phyloP scores from a whole-genome alignment of 2,888 invertebrate species.

The Spisula subtruncata region DNA sequence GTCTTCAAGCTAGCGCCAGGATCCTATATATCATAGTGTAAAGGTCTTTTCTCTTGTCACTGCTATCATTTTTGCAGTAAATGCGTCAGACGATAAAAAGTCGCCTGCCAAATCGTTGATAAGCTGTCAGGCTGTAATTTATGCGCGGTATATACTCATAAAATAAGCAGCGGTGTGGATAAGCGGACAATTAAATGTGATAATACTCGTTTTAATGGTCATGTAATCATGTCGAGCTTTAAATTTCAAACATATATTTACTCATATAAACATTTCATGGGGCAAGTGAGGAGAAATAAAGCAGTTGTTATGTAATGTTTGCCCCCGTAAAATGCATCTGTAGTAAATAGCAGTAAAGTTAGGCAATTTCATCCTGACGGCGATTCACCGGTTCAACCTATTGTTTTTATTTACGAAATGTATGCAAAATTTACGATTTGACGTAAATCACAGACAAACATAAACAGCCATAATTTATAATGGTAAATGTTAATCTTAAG shows the following conservation, averaged over 20 bases:
- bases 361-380: slow-evolving; percentile 12
- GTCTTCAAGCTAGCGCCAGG: slow-evolving; percentile 1
- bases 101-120: slow-evolving; percentile 58
- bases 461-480: no score
- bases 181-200: slow-evolving; percentile 46
- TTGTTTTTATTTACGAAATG: no score
- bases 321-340: not conserved
- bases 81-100: slow-evolving; percentile 60
- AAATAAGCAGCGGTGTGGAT: slow-evolving; percentile 35
- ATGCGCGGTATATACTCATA: slow-evolving; percentile 45
- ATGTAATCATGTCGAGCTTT: slow-evolving; percentile 44
- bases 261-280: not conserved
- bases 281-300: slow-evolving; percentile 8
- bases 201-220: slow-evolving; percentile 43
- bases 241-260: slow-evolving; percentile 8
- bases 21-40: slow-evolving; percentile 38
- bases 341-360: not conserved
- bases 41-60: slow-evolving; percentile 44
- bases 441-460: no score
- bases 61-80: slow-evolving; percentile 53
- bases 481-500: no score
- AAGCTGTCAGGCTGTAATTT: slow-evolving; percentile 60
- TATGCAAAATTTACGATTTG: no score
- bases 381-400: not conserved
- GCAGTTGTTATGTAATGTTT: slow-evolving; percentile 13